Conservation (phyloP, 2,888 invertebrate species). For the Folsomia candida region DNA sequence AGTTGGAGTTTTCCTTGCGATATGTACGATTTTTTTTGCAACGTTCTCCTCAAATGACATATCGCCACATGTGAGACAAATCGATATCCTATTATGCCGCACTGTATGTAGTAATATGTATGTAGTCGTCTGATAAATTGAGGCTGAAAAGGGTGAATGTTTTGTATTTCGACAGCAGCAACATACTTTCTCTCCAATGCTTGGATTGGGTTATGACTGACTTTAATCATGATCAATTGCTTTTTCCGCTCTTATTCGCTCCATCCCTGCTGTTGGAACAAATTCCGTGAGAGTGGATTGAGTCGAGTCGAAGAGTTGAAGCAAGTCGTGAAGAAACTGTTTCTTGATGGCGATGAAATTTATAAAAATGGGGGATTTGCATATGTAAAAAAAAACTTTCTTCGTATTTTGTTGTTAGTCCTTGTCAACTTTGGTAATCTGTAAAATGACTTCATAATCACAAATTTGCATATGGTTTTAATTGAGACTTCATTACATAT, state of each 20-base stretch:
- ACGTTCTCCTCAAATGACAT: too few relatives aligned
- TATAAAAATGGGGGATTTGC: too few relatives aligned
- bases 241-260: neutral
- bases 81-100: neutral
- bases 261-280: neutral
- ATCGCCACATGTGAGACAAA: neutral
- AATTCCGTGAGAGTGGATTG: neutral
- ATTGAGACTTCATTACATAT: too few relatives aligned
- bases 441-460: too few relatives aligned
- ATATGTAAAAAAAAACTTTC: too few relatives aligned
- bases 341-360: too few relatives aligned
- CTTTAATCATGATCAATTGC: constrained; percentile 2
- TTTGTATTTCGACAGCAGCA: neutral
- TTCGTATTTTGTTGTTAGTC: too few relatives aligned
- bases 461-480: too few relatives aligned
- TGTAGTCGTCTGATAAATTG: neutral
- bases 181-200: neutral
- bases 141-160: neutral
- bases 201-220: neutral
- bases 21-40: too few relatives aligned
- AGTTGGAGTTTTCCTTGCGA: neutral
- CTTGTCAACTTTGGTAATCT: too few relatives aligned
- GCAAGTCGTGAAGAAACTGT: too few relatives aligned
- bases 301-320: too few relatives aligned
- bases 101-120: neutral